phyloP scores from a whole-genome alignment of 2,113 vertebrate genomes.

The Bombycilla garrulus region DNA sequence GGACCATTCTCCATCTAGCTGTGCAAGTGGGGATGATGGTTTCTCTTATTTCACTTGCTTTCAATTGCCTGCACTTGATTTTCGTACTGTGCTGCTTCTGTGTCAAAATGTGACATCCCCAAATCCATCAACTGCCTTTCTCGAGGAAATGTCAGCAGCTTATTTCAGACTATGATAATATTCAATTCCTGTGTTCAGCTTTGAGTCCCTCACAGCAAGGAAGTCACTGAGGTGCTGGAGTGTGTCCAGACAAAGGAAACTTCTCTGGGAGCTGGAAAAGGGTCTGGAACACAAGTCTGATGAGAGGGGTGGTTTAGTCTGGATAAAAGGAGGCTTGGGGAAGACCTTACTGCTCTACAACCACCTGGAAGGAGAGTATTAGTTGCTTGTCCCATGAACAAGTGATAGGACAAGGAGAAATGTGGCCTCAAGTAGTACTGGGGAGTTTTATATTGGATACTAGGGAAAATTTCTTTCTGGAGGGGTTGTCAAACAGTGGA shows the following conservation, averaged over 20 bases:
- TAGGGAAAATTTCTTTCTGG: background rate
- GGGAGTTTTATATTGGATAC: background rate
- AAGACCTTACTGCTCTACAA: background rate
- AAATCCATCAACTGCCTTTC: background rate
- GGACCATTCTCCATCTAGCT: accelerated
- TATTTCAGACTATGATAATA: background rate
- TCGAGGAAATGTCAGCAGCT: background rate
- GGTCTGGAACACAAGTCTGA: background rate
- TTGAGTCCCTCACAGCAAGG: background rate
- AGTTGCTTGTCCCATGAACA: background rate
- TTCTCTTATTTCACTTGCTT: background rate
- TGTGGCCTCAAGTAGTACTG: background rate
- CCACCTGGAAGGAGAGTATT: background rate
- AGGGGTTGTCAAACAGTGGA: background rate
- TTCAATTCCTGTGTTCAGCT: background rate
- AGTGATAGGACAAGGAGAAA: background rate
- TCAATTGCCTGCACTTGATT: background rate
- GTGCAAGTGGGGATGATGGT: background rate
- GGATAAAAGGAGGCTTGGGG: background rate
- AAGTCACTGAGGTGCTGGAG: background rate
- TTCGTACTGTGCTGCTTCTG: background rate
- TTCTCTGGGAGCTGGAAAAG: background rate
- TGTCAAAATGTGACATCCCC: background rate
- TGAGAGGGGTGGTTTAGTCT: background rate
- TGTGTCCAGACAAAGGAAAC: background rate